Evolutionary conservation across 2,888 invertebrate genomes (phyloP).

Genomic region (Drosophila testacea): DNA sequence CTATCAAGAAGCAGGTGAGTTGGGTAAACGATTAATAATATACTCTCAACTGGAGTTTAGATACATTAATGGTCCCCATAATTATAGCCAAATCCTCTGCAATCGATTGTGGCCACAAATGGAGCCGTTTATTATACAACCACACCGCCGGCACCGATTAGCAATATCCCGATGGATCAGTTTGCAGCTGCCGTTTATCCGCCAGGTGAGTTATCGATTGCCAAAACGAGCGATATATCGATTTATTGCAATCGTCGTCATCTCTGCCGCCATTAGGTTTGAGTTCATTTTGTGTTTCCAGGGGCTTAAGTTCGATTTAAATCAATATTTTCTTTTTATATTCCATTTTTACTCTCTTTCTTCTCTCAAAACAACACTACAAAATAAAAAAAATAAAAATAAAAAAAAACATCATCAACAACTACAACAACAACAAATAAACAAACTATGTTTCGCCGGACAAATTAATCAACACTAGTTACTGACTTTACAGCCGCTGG

Average conservation of each 20-base stretch:
- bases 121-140: constrained; percentile 86
- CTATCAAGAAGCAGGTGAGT: constrained; percentile 92
- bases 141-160: constrained; percentile 85
- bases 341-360: constrained; percentile 65
- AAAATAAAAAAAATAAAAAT: constrained; percentile 24
- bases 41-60: not conserved
- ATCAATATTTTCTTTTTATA: constrained; percentile 59
- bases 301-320: constrained; percentile 47
- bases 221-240: constrained; percentile 1
- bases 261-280: constrained; percentile 7
- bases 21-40: not conserved
- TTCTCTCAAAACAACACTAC: constrained; percentile 43
- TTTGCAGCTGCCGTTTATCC: constrained; percentile 86
- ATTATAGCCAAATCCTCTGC: constrained; percentile 62
- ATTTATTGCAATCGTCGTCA: not conserved
- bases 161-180: constrained; percentile 86
- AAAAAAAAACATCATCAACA: constrained; percentile 30
- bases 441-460: constrained; percentile 43
- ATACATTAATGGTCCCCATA: not conserved
- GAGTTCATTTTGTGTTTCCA: constrained; percentile 17
- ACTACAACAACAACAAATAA: constrained; percentile 37
- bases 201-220: constrained; percentile 80
- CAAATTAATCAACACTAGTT: constrained; percentile 77
- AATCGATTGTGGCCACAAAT: constrained; percentile 85
- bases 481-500: constrained; percentile 85